Evolutionary conservation across 2,113 vertebrate species (phyloP).

Genomic region (Passer domesticus): DNA sequence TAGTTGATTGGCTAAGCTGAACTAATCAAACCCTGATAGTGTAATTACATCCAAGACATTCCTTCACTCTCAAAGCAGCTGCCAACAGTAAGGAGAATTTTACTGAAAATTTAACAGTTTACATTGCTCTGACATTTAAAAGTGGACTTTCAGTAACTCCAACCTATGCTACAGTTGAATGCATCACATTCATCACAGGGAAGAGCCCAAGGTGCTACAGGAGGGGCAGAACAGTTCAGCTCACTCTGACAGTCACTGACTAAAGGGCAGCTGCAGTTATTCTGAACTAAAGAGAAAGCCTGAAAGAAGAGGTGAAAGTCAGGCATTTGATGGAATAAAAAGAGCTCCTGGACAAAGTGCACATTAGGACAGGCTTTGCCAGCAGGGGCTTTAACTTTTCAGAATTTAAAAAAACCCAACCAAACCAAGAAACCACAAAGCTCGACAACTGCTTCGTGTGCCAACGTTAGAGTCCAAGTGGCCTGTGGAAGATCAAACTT

Average conservation of each 20-base stretch:
- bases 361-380: not conserved
- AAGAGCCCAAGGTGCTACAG: not conserved
- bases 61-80: not conserved
- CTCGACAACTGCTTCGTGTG: not conserved
- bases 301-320: not conserved
- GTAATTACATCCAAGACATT: constrained; percentile 1
- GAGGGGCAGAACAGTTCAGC: not conserved
- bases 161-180: not conserved
- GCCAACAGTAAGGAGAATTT: not conserved
- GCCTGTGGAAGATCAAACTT: not conserved
- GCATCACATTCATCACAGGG: not conserved
- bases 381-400: not conserved
- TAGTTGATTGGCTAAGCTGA: not conserved
- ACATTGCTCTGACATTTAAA: not conserved
- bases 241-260: not conserved
- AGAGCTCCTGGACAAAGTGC: not conserved
- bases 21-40: not conserved
- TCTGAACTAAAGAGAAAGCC: not conserved
- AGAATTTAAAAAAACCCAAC: not conserved
- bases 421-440: constrained; percentile 11
- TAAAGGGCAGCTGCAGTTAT: not conserved
- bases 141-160: not conserved
- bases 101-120: not conserved
- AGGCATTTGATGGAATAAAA: not conserved
- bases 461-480: not conserved